Evolutionary conservation across 2,888 invertebrate species (phyloP).

Genomic region (Leucophenga maculata): DNA sequence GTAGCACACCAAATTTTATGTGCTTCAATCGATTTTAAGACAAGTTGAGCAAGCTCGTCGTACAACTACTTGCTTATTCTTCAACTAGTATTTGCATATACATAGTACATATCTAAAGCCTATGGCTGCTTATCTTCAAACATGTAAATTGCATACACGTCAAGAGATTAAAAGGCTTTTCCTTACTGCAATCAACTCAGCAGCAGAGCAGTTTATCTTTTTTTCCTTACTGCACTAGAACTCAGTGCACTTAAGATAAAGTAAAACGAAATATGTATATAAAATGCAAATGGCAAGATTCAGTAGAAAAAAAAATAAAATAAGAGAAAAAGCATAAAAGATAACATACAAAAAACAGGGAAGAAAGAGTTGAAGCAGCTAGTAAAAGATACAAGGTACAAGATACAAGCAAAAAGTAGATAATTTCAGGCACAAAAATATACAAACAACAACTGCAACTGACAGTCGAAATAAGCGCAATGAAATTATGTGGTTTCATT

Average conservation of each 20-base stretch:
- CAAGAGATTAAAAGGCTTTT: conserved; percentile 24
- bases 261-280: conserved; percentile 4
- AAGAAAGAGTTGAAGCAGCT: too few relatives aligned
- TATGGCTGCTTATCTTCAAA: conserved; percentile 18
- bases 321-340: not conserved
- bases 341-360: conserved; percentile 2
- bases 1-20: too few relatives aligned
- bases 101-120: too few relatives aligned
- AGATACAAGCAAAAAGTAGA: not conserved
- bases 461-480: not conserved
- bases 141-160: conserved; percentile 24
- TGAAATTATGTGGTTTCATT: conserved; percentile 11
- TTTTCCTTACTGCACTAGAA: not conserved
- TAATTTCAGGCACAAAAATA: too few relatives aligned
- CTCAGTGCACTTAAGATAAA: conserved; percentile 3
- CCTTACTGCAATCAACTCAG: conserved; percentile 5
- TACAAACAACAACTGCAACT: too few relatives aligned
- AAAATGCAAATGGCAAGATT: conserved; percentile 18
- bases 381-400: not conserved
- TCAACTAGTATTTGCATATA: not conserved
- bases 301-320: not conserved
- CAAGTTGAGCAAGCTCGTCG: not conserved
- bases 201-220: not conserved
- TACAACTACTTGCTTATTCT: not conserved
- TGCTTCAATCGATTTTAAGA: not conserved